Conservation (phyloP, 2,797 vertebrate species). For the Sphenopsis melanotis region DNA sequence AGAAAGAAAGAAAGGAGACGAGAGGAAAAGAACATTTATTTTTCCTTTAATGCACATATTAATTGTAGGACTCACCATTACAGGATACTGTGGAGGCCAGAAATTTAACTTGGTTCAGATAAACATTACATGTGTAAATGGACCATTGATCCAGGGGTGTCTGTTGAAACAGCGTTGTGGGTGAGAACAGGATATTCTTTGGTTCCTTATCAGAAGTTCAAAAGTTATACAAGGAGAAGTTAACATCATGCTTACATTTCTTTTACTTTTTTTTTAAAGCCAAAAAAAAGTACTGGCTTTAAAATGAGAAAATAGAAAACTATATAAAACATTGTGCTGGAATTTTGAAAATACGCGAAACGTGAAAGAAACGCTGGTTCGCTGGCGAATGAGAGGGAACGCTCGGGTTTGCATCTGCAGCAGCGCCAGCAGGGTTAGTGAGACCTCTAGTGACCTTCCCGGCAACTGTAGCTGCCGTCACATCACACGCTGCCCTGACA, state of each 20-base stretch:
- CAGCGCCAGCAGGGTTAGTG: neutral
- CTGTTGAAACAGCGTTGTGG: neutral
- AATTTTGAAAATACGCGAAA: neutral
- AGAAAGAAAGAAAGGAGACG: too few species aligned
- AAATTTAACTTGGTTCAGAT: neutral
- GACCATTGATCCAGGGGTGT: neutral
- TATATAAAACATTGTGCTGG: neutral
- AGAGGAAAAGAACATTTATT: neutral
- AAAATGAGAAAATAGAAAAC: neutral
- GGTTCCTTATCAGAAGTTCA: neutral
- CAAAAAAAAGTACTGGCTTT: neutral
- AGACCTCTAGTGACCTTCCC: conserved; percentile 25
- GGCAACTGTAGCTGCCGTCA: neutral
- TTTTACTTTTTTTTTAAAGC: neutral
- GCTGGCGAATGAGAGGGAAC: rapidly evolving
- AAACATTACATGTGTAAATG: neutral
- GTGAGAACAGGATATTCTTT: neutral
- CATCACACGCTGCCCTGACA: neutral
- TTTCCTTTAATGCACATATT: neutral
- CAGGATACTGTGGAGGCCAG: neutral
- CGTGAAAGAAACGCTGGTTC: neutral
- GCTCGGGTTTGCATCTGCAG: rapidly evolving
- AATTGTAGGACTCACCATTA: neutral
- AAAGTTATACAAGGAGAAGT: neutral
- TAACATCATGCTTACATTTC: neutral